Evolutionary conservation across 1,140 invertebrate genomes (phyloP), one percentile per base, ranked within the genome.

Genomic region (Drosophila sp.): DNA sequence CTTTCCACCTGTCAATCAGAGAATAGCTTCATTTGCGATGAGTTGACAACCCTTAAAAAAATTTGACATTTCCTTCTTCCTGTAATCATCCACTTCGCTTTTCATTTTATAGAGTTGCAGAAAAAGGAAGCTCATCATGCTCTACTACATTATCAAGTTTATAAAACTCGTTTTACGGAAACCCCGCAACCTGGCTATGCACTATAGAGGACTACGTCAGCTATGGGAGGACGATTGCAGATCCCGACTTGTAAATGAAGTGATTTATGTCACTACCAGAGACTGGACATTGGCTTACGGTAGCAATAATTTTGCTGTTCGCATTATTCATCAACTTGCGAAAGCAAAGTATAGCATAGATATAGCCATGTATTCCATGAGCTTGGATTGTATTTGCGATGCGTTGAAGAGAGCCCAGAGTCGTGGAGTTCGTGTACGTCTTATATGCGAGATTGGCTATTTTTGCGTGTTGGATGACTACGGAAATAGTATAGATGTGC

Each of bases 101-200:
- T 17, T 29, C 44, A 30, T 17, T 50, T 10, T 4, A n/a, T 10
- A 17, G 7, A 29, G 2, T 56, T 4, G 29, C 29, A 30, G 29
- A 55, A 4, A 17, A 7, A 1, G 8, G 17, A 8, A 58, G 3
- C 25, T 17, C 30, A 60, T 0, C 4, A 76, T 78, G 73, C 23
- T 67, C 8, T 78, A 72, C 29, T 72, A 67, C 27, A 11, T 78
- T 4, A 60, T 64, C 0, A 64, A 78, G 27, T 78, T 78, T 4
- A 33, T 78, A 2, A 55, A 64, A 33, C 73, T 75, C 0, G 17
- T 50, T 4, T 17, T 30, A 0, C 8, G 4, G 17, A 1, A 54
- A 1, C 72, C 75, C 3, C 32, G 11, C 3, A 0, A 78, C 3
- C 1, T 47, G 2, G 1, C 8, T 1, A 3, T 0, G 2, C 60